These are phyloP conservation scores for Styela clava DNA, from an alignment of 23 tunicate genomes.

Conservation along the genomic window DNA sequence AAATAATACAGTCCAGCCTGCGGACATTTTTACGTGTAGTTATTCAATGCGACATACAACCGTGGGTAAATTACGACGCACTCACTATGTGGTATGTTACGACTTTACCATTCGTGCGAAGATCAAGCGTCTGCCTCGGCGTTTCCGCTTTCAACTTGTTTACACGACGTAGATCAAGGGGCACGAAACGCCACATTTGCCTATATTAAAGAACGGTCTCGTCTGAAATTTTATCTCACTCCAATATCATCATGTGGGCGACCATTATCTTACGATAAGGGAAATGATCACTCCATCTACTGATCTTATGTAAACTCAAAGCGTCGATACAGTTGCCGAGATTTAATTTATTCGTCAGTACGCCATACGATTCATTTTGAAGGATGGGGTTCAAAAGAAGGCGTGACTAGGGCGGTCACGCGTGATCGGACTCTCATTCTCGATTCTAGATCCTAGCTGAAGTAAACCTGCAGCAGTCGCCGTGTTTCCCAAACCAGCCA, in stretches of 20 bases:
- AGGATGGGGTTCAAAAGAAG: background rate
- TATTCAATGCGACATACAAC: too few species aligned
- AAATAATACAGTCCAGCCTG: too few species aligned
- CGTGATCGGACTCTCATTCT: background rate
- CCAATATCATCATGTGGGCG: background rate
- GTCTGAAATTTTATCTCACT: background rate
- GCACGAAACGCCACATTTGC: background rate
- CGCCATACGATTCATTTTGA: too few species aligned
- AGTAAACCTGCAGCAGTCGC: background rate
- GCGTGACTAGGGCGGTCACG: background rate
- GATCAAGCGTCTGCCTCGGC: background rate
- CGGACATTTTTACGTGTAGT: too few species aligned
- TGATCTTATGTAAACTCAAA: too few species aligned
- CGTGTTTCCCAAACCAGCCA: too few species aligned
- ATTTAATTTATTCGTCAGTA: too few species aligned
- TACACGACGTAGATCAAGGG: background rate
- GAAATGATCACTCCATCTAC: too few species aligned
- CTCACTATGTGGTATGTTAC: background rate
- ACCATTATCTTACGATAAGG: background rate
- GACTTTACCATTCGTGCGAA: background rate
- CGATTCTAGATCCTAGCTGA: too few species aligned
- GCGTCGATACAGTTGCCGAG: too few species aligned
- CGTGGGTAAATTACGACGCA: too few species aligned
- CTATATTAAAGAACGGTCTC: background rate
- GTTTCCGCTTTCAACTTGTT: background rate